These are phyloP conservation scores for Tromatobia lineatoria DNA, from an alignment of 2,888 invertebrate species.

Conservation along the genomic window DNA sequence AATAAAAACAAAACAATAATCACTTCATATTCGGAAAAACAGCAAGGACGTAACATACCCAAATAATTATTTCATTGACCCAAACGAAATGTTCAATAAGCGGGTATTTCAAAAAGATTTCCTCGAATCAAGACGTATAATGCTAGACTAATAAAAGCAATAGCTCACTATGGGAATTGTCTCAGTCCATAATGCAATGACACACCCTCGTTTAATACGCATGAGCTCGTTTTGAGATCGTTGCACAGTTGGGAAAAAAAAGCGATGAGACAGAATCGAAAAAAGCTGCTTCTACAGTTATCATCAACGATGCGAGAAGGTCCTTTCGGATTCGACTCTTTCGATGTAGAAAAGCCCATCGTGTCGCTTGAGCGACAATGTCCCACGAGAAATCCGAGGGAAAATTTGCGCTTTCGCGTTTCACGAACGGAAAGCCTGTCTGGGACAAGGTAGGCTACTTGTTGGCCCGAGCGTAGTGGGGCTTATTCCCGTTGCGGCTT, in stretches of 20 bases:
- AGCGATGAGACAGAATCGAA: background rate
- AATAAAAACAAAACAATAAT: too few species aligned
- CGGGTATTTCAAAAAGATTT: too few species aligned
- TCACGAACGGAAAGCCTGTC: constrained; percentile 39
- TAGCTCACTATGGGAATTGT: background rate
- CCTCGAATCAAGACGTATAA: too few species aligned
- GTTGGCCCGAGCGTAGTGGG: constrained; percentile 32
- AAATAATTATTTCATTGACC: too few species aligned
- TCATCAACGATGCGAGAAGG: background rate
- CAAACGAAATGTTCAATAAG: too few species aligned
- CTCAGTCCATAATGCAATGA: background rate
- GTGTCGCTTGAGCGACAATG: constrained; percentile 68
- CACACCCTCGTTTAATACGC: background rate
- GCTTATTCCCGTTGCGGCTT: constrained; percentile 62
- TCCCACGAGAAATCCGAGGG: constrained; percentile 73
- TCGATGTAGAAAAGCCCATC: constrained; percentile 21
- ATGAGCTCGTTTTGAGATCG: background rate
- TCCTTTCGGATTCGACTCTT: background rate
- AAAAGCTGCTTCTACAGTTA: background rate
- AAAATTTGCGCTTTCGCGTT: constrained; percentile 55
- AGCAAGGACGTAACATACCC: too few species aligned
- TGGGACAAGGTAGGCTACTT: background rate
- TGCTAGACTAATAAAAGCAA: too few species aligned
- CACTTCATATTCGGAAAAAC: too few species aligned
- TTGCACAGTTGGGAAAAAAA: background rate